Evolutionary conservation across 1,140 invertebrate genomes (phyloP), one percentile per base, ranked within the genome.

Genomic region (Tetramorium simillimum): DNA sequence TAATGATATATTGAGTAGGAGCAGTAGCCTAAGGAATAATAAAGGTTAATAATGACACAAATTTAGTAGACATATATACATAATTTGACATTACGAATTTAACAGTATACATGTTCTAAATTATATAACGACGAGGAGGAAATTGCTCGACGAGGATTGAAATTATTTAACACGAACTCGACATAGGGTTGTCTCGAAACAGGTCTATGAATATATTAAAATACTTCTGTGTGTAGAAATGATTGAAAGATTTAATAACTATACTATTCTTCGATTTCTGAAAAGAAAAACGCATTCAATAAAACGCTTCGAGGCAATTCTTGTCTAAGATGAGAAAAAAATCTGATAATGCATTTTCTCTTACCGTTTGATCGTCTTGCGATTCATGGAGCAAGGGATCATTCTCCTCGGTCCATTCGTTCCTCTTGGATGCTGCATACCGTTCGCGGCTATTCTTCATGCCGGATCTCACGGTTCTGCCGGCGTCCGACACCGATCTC

Each of bases 401-500:
- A 18, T 92, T 85, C 53, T 90, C 87, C n/a, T 86, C 82, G 9
- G 88, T 65, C 93, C 93, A 94, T 2, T 53, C 62, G 43, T 88
- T 72, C 6, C 73, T 86, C 4, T 85, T 85, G 6, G 72, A 49
- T 3, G 76, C 9, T 16, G 60, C n/a, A 0, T 40, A 62, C 12
- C 43, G 62, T 14, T 81, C 76, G 2, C 69, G 78, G 49, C 9
- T 67, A 18, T 65, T 90, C 5, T 49, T 85, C 43, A 28, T 14
- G 18, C 53, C 75, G 18, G 24, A 6, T 84, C 77, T 60, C 24
- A n/a, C 56, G 12, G 67, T 16, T 0, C 51, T 90, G 1, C 3
- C 58, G 5, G 24, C 67, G 49, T 16, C 24, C 43, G 6, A 91
- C 28, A 82, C 87, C 10, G 95, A 95, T 84, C 94, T 92, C 58